Percentiles rank a stretch among this genome's conserved stretches.
These are phyloP conservation scores for Trichonephila clavipes DNA, from an alignment of 1,140 invertebrate genomes.

Conservation along the genomic window DNA sequence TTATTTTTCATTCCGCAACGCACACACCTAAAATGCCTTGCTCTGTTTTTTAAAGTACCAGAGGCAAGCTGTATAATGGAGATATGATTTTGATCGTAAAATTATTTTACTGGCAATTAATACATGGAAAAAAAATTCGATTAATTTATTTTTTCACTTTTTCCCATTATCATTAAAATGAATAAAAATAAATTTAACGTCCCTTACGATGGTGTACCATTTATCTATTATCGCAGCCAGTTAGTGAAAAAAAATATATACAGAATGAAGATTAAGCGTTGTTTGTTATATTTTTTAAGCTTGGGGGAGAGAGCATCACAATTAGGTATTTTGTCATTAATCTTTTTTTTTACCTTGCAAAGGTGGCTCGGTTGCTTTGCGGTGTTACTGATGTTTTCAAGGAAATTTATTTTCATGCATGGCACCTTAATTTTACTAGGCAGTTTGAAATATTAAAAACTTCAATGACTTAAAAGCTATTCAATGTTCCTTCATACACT, in stretches of 20 bases:
- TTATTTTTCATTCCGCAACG: background rate
- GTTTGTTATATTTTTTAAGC: constrained; percentile 14
- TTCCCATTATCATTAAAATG: background rate
- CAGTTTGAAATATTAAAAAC: constrained; percentile 32
- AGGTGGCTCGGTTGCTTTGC: background rate
- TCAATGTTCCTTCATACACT: background rate
- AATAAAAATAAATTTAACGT: constrained; percentile 7
- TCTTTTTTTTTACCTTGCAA: background rate
- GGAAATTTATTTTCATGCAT: constrained; percentile 10
- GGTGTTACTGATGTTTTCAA: background rate
- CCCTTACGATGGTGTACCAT: constrained; percentile 7
- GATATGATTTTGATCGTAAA: background rate
- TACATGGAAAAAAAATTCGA: background rate
- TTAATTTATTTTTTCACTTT: background rate
- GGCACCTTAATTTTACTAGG: background rate
- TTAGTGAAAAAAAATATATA: constrained; percentile 1
- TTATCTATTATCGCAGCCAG: background rate
- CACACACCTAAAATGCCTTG: too few relatives aligned
- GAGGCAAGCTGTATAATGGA: background rate
- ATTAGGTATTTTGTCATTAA: constrained; percentile 15
- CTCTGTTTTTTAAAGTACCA: background rate
- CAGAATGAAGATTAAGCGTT: background rate
- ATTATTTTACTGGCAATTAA: background rate
- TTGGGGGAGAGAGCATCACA: background rate
- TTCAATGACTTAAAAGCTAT: constrained; percentile 18